A percentile compares a stretch with the other conserved stretches of the same genome.
Evolutionary conservation across 2,888 invertebrate species (phyloP).

Genomic region (Brachylomia viminalis): DNA sequence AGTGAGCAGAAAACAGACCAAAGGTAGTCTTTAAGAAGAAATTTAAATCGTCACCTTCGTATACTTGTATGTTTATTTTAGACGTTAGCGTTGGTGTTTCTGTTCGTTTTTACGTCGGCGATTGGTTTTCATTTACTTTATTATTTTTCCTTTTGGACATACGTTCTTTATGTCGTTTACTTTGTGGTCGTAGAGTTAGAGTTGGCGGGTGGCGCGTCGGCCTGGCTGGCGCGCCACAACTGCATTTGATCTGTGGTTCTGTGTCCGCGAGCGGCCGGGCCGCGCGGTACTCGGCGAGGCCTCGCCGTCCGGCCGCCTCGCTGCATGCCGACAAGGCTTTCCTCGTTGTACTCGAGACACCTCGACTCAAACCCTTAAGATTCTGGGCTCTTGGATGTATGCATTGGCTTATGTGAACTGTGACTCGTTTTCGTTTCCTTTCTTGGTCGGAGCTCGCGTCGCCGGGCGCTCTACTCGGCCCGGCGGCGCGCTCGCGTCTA

Average conservation of each 20-base stretch:
- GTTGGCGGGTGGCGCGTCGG: conserved; percentile 87
- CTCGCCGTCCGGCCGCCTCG: conserved; percentile 84
- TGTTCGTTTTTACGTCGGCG: conserved; percentile 87
- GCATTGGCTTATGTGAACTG: conserved; percentile 91
- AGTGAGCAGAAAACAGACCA: conserved; percentile 97
- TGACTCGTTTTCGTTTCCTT: conserved; percentile 91
- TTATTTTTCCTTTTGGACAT: conserved; percentile 78
- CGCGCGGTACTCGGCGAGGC: conserved; percentile 62
- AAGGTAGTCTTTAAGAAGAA: conserved; percentile 92
- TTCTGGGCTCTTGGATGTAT: conserved; percentile 91
- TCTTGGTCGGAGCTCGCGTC: conserved; percentile 86
- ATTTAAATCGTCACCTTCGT: conserved; percentile 91
- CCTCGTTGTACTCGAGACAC: conserved; percentile 89
- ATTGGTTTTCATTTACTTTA: conserved; percentile 85
- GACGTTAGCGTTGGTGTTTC: conserved; percentile 90
- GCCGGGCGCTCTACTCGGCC: conserved; percentile 80
- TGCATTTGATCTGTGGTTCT: conserved; percentile 91
- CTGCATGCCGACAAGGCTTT: conserved; percentile 90
- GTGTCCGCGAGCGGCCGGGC: conserved; percentile 84
- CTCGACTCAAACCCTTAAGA: conserved; percentile 90
- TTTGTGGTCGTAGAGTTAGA: conserved; percentile 89
- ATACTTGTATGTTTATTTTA: conserved; percentile 90
- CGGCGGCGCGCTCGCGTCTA: conserved; percentile 86
- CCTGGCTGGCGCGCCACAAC: conserved; percentile 85
- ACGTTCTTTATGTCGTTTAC: conserved; percentile 85